phyloP scores from a whole-genome alignment of 2,113 vertebrate species.

The Onychorhynchus coronatus region DNA sequence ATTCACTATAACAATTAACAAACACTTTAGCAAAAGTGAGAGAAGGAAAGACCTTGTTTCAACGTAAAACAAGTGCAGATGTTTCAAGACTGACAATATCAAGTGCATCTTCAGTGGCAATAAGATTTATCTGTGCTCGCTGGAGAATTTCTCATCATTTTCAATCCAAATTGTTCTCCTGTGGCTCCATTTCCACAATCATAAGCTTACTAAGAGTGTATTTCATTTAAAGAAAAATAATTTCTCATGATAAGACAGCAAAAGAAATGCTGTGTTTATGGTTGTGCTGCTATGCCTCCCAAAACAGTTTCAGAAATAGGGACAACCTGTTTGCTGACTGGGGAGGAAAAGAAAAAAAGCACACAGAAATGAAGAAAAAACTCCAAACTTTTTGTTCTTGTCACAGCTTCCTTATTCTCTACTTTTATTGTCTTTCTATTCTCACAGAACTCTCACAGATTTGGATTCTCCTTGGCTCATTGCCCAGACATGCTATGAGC shows the following conservation, averaged over 20 bases:
- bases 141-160: not conserved
- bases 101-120: not conserved
- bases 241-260: not conserved
- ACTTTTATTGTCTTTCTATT: not conserved
- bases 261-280: not conserved
- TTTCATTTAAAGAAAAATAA: not conserved
- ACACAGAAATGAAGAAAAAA: not conserved
- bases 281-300: not conserved
- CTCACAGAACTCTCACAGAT: not conserved
- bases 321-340: not conserved
- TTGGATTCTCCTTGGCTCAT: not conserved
- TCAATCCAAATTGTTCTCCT: not conserved
- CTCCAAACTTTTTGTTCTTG: not conserved
- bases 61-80: not conserved
- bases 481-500: rapidly evolving
- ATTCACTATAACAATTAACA: constrained; percentile 1
- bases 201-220: not conserved
- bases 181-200: not conserved
- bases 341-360: not conserved
- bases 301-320: not conserved
- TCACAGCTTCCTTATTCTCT: not conserved
- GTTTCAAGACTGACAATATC: not conserved
- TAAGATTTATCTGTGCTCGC: not conserved
- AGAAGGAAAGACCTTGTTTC: not conserved
- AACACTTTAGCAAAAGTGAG: not conserved